These are phyloP conservation scores for Okapia johnstoni DNA, from an alignment of 2,113 vertebrate genomes.

Conservation along the genomic window DNA sequence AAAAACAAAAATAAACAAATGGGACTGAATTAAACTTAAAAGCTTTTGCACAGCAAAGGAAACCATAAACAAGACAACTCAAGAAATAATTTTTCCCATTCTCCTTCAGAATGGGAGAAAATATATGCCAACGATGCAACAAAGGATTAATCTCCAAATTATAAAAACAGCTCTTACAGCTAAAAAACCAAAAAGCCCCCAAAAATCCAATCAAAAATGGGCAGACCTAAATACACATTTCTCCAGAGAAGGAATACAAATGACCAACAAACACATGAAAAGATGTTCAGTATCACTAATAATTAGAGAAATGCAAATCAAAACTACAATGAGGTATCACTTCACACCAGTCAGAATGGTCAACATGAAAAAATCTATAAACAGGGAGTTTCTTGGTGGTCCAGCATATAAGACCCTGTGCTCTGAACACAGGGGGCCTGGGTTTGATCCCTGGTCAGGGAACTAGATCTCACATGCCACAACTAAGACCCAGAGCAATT, in stretches of 20 bases:
- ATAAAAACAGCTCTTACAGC: neutral
- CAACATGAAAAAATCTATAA: neutral
- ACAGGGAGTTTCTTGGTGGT: neutral
- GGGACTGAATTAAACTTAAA: neutral
- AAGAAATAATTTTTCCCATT: neutral
- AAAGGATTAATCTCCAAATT: neutral
- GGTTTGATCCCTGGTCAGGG: neutral
- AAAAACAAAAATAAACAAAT: neutral
- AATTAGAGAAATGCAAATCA: neutral
- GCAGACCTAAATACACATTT: neutral
- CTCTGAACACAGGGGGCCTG: neutral
- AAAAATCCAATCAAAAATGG: neutral
- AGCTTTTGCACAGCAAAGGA: neutral
- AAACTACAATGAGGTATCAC: neutral
- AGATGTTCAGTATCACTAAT: neutral
- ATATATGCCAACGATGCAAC: neutral
- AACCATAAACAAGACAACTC: neutral
- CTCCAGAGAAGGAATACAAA: neutral
- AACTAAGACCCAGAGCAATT: neutral
- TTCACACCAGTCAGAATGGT: neutral
- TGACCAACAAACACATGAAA: neutral
- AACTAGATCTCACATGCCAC: neutral
- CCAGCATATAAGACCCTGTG: neutral
- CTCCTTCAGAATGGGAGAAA: neutral
- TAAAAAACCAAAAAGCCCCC: neutral